phyloP scores from a whole-genome alignment of 1,140 invertebrate genomes.

The fruit fly (Drosophila melanogaster) region DNA sequence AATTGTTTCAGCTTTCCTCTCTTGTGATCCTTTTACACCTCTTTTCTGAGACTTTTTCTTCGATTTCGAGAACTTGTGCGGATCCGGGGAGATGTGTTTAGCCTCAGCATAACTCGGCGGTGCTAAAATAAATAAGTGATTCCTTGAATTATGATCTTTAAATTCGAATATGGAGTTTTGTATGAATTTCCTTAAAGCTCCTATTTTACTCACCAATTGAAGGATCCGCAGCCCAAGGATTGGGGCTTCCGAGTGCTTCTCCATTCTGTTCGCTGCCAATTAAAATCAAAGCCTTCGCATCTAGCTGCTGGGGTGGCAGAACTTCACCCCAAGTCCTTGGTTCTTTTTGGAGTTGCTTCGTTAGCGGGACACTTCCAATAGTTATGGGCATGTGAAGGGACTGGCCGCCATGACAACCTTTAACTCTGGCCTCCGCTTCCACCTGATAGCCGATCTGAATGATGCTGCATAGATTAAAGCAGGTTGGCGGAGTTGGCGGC shows the following conservation, averaged over 20 bases:
- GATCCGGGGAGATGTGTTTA: constrained; percentile 36
- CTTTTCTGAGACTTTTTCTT: constrained; percentile 32
- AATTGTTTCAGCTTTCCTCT: constrained; percentile 4
- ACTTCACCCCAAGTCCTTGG: constrained; percentile 33
- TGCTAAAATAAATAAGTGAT: constrained; percentile 20
- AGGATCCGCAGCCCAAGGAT: constrained; percentile 56
- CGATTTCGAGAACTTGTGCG: constrained; percentile 1
- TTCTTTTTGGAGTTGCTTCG: constrained; percentile 36
- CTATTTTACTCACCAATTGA: constrained; percentile 44
- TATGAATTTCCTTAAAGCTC: neutral
- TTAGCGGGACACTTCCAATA: constrained; percentile 86
- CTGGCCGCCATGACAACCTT: constrained; percentile 85
- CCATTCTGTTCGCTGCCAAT: constrained; percentile 13
- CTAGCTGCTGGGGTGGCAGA: constrained; percentile 43
- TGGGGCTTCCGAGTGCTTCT: neutral
- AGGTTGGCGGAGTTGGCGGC: constrained; percentile 89
- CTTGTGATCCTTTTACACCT: constrained; percentile 1
- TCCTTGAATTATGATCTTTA: neutral
- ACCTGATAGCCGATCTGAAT: constrained; percentile 90
- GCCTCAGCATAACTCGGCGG: constrained; percentile 63
- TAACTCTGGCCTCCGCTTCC: constrained; percentile 85
- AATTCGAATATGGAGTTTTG: neutral
- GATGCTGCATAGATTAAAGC: constrained; percentile 88
- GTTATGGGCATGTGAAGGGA: constrained; percentile 84
- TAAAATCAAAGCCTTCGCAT: constrained; percentile 56